phyloP scores from a whole-genome alignment of 2,113 vertebrate species.

The Guaruba guarouba region DNA sequence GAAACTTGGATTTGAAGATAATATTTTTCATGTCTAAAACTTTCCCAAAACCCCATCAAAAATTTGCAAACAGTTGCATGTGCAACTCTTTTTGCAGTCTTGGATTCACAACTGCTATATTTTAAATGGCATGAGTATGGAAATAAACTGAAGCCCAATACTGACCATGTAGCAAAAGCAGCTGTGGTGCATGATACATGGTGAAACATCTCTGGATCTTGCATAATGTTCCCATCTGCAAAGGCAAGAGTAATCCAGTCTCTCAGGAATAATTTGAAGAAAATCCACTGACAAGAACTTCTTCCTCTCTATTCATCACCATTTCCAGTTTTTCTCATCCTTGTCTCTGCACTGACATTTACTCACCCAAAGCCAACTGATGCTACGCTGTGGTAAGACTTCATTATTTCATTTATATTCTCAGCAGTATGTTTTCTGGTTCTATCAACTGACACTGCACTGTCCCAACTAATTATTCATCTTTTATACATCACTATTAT shows the following conservation, averaged over 20 bases:
- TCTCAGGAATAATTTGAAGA: neutral
- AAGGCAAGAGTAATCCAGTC: neutral
- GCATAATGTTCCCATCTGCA: neutral
- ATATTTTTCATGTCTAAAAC: neutral
- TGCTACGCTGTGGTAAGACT: neutral
- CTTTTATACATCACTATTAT: neutral
- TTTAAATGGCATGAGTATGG: neutral
- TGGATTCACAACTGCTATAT: neutral
- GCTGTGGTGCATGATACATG: rapidly evolving
- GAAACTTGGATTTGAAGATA: neutral
- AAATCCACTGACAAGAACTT: neutral
- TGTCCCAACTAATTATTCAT: neutral
- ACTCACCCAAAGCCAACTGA: neutral
- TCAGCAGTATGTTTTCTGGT: neutral
- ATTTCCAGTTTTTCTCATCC: neutral
- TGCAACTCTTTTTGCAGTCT: neutral
- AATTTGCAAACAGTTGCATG: neutral
- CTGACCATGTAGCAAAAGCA: neutral
- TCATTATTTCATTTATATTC: neutral
- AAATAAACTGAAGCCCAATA: neutral
- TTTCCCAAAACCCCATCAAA: neutral
- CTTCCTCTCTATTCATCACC: neutral
- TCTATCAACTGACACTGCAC: neutral
- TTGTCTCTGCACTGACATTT: neutral
- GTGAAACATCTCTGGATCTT: neutral